Percentiles rank a stretch among this genome's conserved stretches.
These are phyloP conservation scores for Colostygia pectinataria DNA, from an alignment of 2,888 invertebrate genomes.

Conservation along the genomic window DNA sequence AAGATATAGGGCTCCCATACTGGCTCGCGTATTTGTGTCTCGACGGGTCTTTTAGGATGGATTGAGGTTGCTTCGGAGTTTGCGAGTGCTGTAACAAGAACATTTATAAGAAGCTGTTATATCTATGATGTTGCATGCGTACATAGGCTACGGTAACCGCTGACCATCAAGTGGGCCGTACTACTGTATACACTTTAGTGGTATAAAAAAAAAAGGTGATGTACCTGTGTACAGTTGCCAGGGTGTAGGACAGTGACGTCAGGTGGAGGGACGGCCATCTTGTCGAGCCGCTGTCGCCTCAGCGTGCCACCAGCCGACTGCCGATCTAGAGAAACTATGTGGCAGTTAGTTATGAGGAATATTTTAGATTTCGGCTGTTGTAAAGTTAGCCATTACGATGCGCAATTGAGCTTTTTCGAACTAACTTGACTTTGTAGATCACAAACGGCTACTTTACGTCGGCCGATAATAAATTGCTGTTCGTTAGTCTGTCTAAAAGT, in stretches of 20 bases:
- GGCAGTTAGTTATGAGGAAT: slow-evolving; percentile 25
- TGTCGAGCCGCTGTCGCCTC: slow-evolving; percentile 68
- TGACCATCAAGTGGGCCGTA: too few species aligned
- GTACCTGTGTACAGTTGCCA: slow-evolving; percentile 74
- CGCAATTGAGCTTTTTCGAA: too few species aligned
- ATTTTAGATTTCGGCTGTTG: too few species aligned
- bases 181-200: too few species aligned
- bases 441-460: too few species aligned
- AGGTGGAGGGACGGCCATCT: slow-evolving; percentile 75
- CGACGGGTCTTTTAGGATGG: slow-evolving; percentile 85
- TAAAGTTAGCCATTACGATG: too few species aligned
- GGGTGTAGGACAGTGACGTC: slow-evolving; percentile 80
- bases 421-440: too few species aligned
- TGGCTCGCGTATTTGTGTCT: slow-evolving; percentile 82
- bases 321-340: slow-evolving; percentile 53
- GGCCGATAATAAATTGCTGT: too few species aligned
- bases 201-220: background rate
- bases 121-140: too few species aligned
- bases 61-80: slow-evolving; percentile 83
- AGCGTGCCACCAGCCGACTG: slow-evolving; percentile 74
- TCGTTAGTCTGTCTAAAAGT: too few species aligned
- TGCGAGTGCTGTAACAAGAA: slow-evolving; percentile 70
- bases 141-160: too few species aligned
- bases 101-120: too few species aligned
- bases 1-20: slow-evolving; percentile 73